Evolutionary conservation across 35 echinoderm and acorn worm species (phyloP), one percentile per base, ranked within the genome.

Genomic region (Strongylocentrotus purpuratus): DNA sequence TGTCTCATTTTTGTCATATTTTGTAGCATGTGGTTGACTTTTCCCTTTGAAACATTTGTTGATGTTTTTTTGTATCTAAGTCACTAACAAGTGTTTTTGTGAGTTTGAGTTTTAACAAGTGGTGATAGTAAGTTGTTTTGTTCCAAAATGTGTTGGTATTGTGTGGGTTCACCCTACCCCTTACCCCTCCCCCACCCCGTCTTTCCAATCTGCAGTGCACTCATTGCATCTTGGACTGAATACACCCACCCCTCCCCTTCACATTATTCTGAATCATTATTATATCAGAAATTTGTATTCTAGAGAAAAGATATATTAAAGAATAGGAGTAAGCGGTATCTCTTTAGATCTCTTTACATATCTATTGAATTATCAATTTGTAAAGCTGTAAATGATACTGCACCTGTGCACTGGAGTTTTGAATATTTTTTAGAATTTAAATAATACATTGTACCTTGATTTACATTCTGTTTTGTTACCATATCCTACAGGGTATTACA

Each of bases 1-100:
- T n/a, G 46, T 91, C 46, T 91, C 88, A 91, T 18, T 91, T 91
- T 91, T 35, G 13, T 91, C 46, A 91, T 32, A 46, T 41, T 91
- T 41, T 46, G 46, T 91, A 78, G 65, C 65, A 78, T 78, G 65
- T 78, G 65, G 65, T 22, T 78, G 65, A 78, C 20, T 52, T 92
- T 14, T 90, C 60, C 48, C 46, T 25, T 22, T 85, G 45, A n/a
- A 31, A 61, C 85, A 78, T 78, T 28, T 78, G 65, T 78, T 78
- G 65, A n/a, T 78, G 28, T 78, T 78, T 70, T 70, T 18, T 78
- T 78, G 20, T 78, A 7, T 78, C 28, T 18, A 78, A 78, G 20
- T 78, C 7, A 78, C 65, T 78, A 78, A 78, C 65, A 78, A 59
- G 52, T 28, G 28, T 78, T 13, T 13, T 78, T 28, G 25, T 78